A percentile compares a stretch with the other conserved stretches of the same genome.
phyloP scores from a whole-genome alignment of 2,888 invertebrate species.

The Apodemia mormo region DNA sequence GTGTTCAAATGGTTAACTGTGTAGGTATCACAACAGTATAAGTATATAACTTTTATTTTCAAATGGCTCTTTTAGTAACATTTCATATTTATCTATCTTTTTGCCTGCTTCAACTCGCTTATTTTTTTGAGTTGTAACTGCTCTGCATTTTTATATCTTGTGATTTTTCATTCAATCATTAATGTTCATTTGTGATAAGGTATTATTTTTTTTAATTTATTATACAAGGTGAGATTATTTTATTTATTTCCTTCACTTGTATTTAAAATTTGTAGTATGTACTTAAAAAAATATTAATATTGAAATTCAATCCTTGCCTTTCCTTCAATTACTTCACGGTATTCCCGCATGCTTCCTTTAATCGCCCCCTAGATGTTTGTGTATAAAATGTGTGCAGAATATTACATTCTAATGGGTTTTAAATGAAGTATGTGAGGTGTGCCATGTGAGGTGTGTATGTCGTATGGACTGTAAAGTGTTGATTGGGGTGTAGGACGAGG shows the following conservation, averaged over 20 bases:
- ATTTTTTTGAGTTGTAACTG: constrained; percentile 53
- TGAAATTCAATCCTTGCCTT: constrained; percentile 40
- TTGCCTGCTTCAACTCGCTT: constrained; percentile 49
- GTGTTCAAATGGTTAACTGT: too few species aligned
- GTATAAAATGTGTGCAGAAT: constrained; percentile 78
- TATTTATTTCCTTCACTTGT: constrained; percentile 19
- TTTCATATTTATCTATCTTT: constrained; percentile 34
- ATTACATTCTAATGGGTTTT: constrained; percentile 73
- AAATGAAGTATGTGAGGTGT: constrained; percentile 77
- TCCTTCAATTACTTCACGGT: constrained; percentile 45
- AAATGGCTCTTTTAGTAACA: constrained; percentile 30
- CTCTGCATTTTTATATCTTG: constrained; percentile 75
- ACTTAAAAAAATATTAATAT: not conserved
- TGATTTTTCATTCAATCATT: constrained; percentile 47
- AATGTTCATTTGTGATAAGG: constrained; percentile 42
- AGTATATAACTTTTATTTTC: constrained; percentile 19
- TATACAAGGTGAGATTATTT: constrained; percentile 17
- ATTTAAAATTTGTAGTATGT: not conserved
- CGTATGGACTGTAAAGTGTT: constrained; percentile 65
- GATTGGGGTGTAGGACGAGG: constrained; percentile 78
- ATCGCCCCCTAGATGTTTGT: constrained; percentile 67
- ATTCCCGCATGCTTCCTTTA: constrained; percentile 81
- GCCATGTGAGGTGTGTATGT: constrained; percentile 36
- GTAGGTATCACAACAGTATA: too few species aligned
- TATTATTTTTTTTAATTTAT: constrained; percentile 24